A percentile compares a stretch with the other conserved stretches of the same genome.
Conservation (phyloP, 2,888 invertebrate genomes). For the Dryocosmus kuriphilus region DNA sequence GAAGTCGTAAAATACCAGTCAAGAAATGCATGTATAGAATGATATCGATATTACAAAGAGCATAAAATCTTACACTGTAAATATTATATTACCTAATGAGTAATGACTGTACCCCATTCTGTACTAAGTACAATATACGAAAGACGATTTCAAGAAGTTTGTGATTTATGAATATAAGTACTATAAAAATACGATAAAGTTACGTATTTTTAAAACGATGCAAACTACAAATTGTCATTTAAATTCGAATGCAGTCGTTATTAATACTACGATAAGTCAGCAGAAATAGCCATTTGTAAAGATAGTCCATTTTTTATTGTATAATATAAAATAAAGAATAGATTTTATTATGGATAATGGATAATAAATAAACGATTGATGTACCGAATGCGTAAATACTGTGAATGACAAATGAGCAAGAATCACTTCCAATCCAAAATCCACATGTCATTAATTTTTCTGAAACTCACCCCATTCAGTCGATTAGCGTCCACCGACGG, state of each 20-base stretch:
- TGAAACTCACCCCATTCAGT: constrained; percentile 19
- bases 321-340: constrained; percentile 35
- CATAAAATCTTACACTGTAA: constrained; percentile 35
- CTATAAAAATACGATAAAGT: not conserved
- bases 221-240: not conserved
- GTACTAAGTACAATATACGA: constrained; percentile 36
- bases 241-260: constrained; percentile 18
- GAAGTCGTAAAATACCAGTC: not conserved
- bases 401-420: not conserved
- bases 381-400: not conserved
- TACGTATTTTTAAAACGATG: constrained; percentile 19
- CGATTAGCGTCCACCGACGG: constrained; percentile 3
- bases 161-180: constrained; percentile 31
- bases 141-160: constrained; percentile 32
- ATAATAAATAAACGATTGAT: constrained; percentile 32
- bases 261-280: constrained; percentile 29
- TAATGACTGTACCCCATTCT: constrained; percentile 31
- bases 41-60: constrained; percentile 37
- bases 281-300: constrained; percentile 39
- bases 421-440: constrained; percentile 1
- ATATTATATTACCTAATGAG: constrained; percentile 31
- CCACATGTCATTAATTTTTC: not conserved
- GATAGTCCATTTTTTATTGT: constrained; percentile 33
- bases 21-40: not conserved
- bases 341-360: constrained; percentile 29